Percentiles rank a stretch among this genome's conserved stretches.
Conservation (phyloP, 2,113 vertebrate species). For the Cettia cetti region DNA sequence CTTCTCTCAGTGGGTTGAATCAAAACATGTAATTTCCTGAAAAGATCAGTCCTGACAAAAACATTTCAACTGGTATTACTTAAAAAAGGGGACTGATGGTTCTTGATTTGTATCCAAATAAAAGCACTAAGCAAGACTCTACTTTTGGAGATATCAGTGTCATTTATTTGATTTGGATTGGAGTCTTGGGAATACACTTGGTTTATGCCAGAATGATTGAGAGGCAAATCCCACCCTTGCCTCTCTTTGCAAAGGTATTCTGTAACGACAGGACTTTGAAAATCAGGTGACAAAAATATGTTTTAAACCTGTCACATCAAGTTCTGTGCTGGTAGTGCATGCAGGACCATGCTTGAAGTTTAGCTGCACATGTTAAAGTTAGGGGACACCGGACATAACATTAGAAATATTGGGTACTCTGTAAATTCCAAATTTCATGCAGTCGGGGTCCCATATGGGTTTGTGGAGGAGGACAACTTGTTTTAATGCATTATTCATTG, state of each 20-base stretch:
- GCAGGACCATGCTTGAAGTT: background rate
- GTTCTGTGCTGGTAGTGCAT: background rate
- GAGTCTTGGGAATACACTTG: background rate
- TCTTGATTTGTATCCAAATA: background rate
- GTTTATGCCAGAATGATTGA: background rate
- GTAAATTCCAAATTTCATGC: background rate
- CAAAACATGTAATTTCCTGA: background rate
- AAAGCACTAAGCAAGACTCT: background rate
- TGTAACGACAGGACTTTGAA: background rate
- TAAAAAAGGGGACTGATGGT: background rate
- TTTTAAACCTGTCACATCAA: background rate
- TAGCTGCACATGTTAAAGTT: background rate
- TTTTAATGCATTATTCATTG: background rate
- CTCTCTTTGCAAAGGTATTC: background rate
- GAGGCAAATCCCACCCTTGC: background rate
- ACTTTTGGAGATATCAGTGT: background rate
- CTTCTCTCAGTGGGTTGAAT: background rate
- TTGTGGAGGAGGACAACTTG: background rate
- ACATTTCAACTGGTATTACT: background rate
- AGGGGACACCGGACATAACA: background rate
- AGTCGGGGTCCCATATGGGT: background rate
- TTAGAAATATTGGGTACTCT: background rate
- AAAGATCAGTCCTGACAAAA: background rate
- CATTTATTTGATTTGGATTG: background rate
- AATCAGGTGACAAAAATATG: background rate